phyloP scores from a whole-genome alignment of 2,888 invertebrate species.

The Drosophila melanocephala region DNA sequence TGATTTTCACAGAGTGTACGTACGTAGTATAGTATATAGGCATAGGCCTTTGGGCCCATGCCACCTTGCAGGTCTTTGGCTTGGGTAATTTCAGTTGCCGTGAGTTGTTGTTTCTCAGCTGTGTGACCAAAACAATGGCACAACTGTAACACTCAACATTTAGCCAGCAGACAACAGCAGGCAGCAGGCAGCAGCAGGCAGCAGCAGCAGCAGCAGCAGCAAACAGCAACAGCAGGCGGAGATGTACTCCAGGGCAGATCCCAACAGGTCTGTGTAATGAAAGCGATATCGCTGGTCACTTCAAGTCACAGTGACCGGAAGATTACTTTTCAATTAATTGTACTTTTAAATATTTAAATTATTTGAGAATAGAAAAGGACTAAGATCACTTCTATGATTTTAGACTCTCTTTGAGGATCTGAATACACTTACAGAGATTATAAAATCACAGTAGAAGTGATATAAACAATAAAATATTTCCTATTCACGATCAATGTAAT shows the following conservation, averaged over 20 bases:
- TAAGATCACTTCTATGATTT: background rate
- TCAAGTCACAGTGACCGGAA: conserved; percentile 45
- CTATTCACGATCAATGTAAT: background rate
- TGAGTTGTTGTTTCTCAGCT: conserved; percentile 74
- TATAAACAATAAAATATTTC: background rate
- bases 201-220: conserved; percentile 5
- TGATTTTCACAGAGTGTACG: conserved; percentile 69
- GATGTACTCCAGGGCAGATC: conserved; percentile 55
- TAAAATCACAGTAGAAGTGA: background rate
- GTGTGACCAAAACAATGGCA: conserved; percentile 80
- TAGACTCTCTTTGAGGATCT: background rate
- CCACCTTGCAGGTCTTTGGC: conserved; percentile 82
- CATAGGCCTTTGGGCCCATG: conserved; percentile 63
- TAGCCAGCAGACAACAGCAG: conserved; percentile 25
- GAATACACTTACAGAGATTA: background rate
- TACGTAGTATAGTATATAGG: conserved; percentile 2
- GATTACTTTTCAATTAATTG: background rate
- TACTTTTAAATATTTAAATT: background rate
- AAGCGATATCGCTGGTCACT: conserved; percentile 29
- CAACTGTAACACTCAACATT: conserved; percentile 59
- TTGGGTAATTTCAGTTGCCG: conserved; percentile 77
- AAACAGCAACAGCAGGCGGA: conserved; percentile 46
- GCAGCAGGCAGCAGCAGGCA: conserved; percentile 10
- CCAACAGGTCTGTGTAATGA: conserved; percentile 47
- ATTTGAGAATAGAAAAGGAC: no score